Percentiles rank a stretch among this genome's conserved stretches.
Evolutionary conservation across 2,113 vertebrate species (phyloP).

Genomic region (Labeo rohita): DNA sequence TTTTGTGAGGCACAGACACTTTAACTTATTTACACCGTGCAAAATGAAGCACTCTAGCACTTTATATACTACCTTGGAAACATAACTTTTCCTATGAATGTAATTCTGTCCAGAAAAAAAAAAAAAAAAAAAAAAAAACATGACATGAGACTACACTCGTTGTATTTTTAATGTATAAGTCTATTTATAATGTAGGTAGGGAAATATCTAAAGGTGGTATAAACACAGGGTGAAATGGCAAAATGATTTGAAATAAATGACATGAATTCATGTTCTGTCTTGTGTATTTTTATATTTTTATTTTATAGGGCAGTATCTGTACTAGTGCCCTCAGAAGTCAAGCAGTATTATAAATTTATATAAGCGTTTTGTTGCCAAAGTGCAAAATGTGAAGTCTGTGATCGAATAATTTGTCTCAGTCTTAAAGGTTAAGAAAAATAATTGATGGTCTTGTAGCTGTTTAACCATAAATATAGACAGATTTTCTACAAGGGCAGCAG

Average conservation of each 20-base stretch:
- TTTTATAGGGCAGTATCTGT: neutral
- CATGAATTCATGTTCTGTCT: neutral
- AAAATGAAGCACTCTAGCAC: neutral
- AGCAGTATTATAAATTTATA: neutral
- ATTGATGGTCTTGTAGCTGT: neutral
- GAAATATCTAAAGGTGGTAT: conserved; percentile 1
- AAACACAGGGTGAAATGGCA: neutral
- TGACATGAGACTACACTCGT: neutral
- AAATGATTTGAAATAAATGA: neutral
- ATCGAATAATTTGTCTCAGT: neutral
- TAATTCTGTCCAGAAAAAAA: neutral
- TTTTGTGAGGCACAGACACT: neutral
- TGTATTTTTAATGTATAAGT: neutral
- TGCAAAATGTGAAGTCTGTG: neutral
- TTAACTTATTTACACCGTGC: neutral
- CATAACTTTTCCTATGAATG: neutral
- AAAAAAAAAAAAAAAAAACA: neutral
- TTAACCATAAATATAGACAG: conserved; percentile 1
- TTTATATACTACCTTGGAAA: neutral
- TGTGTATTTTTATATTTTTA: neutral
- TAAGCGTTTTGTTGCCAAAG: neutral
- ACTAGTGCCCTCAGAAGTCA: neutral
- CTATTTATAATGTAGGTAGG: neutral
- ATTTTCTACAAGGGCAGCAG: neutral
- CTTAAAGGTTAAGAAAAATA: conserved; percentile 5